A percentile compares a stretch with the other conserved stretches of the same genome.
Evolutionary conservation across 2,797 vertebrate genomes (phyloP).

Genomic region (Clarias pachynema): DNA sequence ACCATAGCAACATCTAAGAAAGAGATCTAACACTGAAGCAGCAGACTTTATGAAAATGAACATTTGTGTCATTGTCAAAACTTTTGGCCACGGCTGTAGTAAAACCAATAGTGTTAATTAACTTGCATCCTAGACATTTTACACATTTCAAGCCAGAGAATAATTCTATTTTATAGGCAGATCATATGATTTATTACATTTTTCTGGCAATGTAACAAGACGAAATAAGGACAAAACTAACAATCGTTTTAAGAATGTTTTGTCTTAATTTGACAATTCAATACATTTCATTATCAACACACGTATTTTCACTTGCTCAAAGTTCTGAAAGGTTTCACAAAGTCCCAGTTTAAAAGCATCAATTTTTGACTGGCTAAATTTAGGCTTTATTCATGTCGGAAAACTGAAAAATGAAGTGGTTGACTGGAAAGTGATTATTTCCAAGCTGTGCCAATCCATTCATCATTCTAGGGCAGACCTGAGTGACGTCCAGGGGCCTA

Average conservation of each 20-base stretch:
- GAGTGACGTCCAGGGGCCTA: conserved; percentile 20
- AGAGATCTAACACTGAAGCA: too few relatives aligned
- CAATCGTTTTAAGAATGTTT: not conserved
- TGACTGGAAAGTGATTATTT: not conserved
- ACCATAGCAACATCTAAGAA: too few relatives aligned
- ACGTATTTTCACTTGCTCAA: not conserved
- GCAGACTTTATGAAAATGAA: too few relatives aligned
- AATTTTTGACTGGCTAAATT: not conserved
- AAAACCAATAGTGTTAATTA: not conserved
- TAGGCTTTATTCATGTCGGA: not conserved
- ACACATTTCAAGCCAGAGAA: not conserved
- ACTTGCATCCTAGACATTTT: not conserved
- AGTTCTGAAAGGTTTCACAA: not conserved
- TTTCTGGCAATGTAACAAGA: not conserved
- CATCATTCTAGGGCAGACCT: conserved; percentile 21
- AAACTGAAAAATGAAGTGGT: conserved; percentile 24
- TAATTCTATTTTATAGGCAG: not conserved
- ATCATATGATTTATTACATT: not conserved
- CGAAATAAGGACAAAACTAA: not conserved
- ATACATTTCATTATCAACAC: too few relatives aligned
- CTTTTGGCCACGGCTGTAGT: not conserved
- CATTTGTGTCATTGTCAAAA: too few relatives aligned
- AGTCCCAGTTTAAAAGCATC: not conserved
- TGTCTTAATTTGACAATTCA: too few relatives aligned
- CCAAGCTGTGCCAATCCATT: conserved; percentile 8